Evolutionary conservation across 2,888 invertebrate species (phyloP).

Genomic region (Euproctis similis): DNA sequence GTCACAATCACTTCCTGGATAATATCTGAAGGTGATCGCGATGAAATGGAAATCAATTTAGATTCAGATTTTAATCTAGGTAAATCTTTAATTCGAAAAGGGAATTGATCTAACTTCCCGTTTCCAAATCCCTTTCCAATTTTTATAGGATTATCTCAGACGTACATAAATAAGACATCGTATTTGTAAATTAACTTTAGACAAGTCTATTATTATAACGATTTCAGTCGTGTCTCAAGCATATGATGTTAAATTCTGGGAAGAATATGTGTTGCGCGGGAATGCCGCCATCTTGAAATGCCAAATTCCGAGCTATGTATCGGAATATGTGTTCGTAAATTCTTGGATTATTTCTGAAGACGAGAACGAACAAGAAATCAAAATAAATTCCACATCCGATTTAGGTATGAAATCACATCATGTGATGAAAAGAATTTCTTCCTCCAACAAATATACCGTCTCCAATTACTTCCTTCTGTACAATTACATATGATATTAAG

Average conservation of each 20-base stretch:
- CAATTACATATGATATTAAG: too few species aligned
- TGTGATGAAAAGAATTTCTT: slow-evolving; percentile 2
- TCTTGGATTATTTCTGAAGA: slow-evolving; percentile 91
- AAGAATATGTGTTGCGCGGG: slow-evolving; percentile 92
- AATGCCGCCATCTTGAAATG: slow-evolving; percentile 94
- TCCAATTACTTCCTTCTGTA: not conserved
- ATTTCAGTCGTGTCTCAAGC: slow-evolving; percentile 92
- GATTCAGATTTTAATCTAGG: slow-evolving; percentile 60
- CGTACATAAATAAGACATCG: too few species aligned
- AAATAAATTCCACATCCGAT: slow-evolving; percentile 44
- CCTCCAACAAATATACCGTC: slow-evolving; percentile 7
- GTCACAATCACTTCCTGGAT: slow-evolving; percentile 91
- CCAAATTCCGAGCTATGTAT: slow-evolving; percentile 94
- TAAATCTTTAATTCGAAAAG: slow-evolving; percentile 32
- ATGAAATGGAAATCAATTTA: slow-evolving; percentile 66
- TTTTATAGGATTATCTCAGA: too few species aligned
- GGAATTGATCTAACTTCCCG: slow-evolving; percentile 12
- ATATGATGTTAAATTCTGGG: slow-evolving; percentile 93
- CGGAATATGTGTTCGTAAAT: slow-evolving; percentile 90
- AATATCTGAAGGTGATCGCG: slow-evolving; percentile 77
- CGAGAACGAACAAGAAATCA: slow-evolving; percentile 59
- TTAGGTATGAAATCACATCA: slow-evolving; percentile 42
- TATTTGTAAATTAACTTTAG: not conserved
- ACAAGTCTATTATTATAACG: slow-evolving; percentile 8
- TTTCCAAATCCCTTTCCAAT: slow-evolving; percentile 9